Percentiles rank a stretch among this genome's conserved stretches.
These are phyloP conservation scores for Cryptotis parvus DNA, from an alignment of 2,113 vertebrate genomes.

Conservation along the genomic window DNA sequence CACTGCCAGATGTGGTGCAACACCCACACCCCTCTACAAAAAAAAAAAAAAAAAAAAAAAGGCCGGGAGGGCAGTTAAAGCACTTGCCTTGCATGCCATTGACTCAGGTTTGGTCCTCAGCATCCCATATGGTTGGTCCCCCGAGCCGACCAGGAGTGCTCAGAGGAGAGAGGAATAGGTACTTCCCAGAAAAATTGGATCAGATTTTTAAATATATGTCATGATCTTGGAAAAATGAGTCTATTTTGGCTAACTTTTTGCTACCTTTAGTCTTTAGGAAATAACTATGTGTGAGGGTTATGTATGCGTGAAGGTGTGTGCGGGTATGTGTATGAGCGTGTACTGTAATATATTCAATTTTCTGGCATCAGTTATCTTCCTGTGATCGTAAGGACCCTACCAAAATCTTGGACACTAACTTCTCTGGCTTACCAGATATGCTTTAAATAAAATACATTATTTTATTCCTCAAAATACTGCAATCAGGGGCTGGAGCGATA, in stretches of 20 bases:
- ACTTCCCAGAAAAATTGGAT: neutral
- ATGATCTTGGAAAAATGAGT: neutral
- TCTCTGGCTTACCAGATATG: neutral
- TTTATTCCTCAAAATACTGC: slow-evolving; percentile 9
- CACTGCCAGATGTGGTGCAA: too few species aligned
- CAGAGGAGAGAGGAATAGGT: neutral
- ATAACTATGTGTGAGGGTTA: neutral
- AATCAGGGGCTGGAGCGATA: too few species aligned
- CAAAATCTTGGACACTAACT: neutral
- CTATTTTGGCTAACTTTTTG: slow-evolving; percentile 35
- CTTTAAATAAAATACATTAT: slow-evolving; percentile 33
- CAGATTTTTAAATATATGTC: slow-evolving; percentile 34
- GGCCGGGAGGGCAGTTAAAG: too few species aligned
- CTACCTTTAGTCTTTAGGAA: neutral
- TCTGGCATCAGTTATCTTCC: neutral
- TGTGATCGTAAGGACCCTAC: slow-evolving; percentile 11
- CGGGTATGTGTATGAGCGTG: too few species aligned
- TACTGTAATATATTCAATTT: neutral
- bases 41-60: neutral
- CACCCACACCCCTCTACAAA: neutral
- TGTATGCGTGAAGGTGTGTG: too few species aligned
- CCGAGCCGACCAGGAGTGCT: too few species aligned
- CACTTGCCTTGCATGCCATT: too few species aligned
- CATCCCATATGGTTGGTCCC: too few species aligned
- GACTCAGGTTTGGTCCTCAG: too few species aligned